These are phyloP conservation scores for Protobothrops flavoviridis DNA, from an alignment of 2,113 vertebrate species.

Conservation along the genomic window DNA sequence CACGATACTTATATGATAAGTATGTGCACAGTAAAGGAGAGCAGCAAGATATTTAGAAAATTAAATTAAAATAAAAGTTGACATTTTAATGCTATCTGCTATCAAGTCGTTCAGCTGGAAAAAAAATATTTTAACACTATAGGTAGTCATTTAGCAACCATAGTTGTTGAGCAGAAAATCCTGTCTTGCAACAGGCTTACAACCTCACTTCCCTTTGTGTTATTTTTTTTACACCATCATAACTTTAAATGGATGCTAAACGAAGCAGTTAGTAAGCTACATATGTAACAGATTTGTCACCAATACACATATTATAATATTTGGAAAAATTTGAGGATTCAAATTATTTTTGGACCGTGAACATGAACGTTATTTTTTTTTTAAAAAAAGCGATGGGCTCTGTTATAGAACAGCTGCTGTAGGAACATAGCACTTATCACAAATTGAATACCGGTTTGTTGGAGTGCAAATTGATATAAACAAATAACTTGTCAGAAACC, in stretches of 20 bases:
- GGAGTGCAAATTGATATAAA: neutral
- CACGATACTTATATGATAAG: neutral
- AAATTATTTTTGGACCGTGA: neutral
- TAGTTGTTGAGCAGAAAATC: neutral
- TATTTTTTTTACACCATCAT: neutral
- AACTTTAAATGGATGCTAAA: neutral
- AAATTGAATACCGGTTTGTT: neutral
- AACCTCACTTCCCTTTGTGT: neutral
- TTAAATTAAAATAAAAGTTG: neutral
- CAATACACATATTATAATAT: neutral
- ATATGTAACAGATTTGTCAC: neutral
- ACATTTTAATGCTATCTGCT: conserved; percentile 1
- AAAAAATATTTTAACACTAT: neutral
- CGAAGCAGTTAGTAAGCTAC: neutral
- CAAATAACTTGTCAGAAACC: neutral
- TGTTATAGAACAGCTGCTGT: neutral
- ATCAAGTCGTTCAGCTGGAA: neutral
- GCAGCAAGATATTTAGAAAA: neutral
- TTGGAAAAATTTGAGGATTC: neutral
- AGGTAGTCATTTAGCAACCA: neutral
- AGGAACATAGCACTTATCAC: neutral
- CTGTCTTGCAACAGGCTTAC: neutral
- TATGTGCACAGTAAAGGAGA: neutral
- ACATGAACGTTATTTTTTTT: neutral
- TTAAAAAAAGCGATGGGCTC: neutral